Percentiles rank a stretch among this genome's conserved stretches.
These are phyloP conservation scores for Camelus dromedarius DNA, from an alignment of 2,113 vertebrate genomes.

Conservation along the genomic window DNA sequence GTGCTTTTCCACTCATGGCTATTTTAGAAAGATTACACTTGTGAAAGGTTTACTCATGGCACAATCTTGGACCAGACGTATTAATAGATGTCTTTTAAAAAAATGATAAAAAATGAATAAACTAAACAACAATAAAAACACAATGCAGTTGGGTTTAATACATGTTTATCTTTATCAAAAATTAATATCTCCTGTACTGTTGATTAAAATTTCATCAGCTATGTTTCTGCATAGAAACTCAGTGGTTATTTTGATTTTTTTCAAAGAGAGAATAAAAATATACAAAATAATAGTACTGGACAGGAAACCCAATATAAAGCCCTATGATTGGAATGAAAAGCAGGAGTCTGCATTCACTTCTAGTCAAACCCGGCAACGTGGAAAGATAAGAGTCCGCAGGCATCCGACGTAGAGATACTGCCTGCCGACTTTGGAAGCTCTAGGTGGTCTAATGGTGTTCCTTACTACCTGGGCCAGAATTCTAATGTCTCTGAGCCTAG, in stretches of 20 bases:
- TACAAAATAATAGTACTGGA: neutral
- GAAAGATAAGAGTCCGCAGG: neutral
- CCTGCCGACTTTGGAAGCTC: neutral
- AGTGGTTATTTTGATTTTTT: neutral
- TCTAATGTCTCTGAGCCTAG: neutral
- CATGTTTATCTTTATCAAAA: conserved; percentile 7
- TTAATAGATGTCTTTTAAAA: neutral
- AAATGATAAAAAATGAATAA: neutral
- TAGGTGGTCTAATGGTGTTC: neutral
- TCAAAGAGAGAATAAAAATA: conserved; percentile 1
- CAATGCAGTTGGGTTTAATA: neutral
- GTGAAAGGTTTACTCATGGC: conserved; percentile 1
- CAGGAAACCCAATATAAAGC: neutral
- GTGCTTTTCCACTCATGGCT: neutral
- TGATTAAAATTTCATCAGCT: neutral
- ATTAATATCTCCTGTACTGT: neutral
- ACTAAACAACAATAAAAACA: conserved; percentile 43
- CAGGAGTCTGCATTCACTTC: neutral
- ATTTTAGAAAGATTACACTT: conserved; percentile 47
- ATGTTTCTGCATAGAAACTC: neutral
- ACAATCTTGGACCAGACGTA: conserved; percentile 20
- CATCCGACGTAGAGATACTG: neutral
- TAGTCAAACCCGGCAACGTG: neutral
- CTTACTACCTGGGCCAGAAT: neutral
- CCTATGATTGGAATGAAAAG: conserved; percentile 23